phyloP scores from a whole-genome alignment of 2,113 vertebrate genomes.

The Grallaria varia region DNA sequence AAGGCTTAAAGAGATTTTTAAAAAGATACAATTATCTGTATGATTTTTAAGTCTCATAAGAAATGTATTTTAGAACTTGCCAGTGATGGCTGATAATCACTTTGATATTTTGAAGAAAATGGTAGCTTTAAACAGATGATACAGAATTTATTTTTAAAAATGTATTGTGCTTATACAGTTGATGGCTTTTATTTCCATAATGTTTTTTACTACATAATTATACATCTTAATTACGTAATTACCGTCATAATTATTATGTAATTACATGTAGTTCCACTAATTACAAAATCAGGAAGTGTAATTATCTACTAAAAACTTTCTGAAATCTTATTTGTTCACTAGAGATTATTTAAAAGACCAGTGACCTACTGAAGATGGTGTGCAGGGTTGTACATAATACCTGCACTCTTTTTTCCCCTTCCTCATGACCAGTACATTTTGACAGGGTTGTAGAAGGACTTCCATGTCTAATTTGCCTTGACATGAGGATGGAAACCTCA shows the following conservation, averaged over 20 bases:
- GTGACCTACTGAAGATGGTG: conserved; percentile 69
- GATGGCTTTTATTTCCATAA: conserved; percentile 85
- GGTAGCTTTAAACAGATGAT: conserved; percentile 78
- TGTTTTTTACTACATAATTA: conserved; percentile 88
- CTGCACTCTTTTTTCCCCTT: not conserved
- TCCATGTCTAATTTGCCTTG: not conserved
- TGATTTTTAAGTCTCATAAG: conserved; percentile 63
- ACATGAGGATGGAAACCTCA: not conserved
- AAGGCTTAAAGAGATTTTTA: conserved; percentile 7
- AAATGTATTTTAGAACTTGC: conserved; percentile 73
- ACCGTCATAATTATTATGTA: conserved; percentile 87
- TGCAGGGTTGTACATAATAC: not conserved
- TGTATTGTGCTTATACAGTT: conserved; percentile 85
- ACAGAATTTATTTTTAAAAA: conserved; percentile 81
- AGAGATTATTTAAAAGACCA: conserved; percentile 81
- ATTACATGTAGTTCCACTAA: conserved; percentile 86
- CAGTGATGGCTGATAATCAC: conserved; percentile 77
- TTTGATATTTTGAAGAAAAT: conserved; percentile 78
- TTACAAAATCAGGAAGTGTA: conserved; percentile 87
- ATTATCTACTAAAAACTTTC: conserved; percentile 86
- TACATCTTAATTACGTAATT: conserved; percentile 87
- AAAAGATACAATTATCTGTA: conserved; percentile 61
- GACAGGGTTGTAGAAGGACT: not conserved
- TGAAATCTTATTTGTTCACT: conserved; percentile 80
- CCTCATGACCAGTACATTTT: not conserved